Evolutionary conservation across 2,797 vertebrate species (phyloP).

Genomic region (Microctenopoma steveboyesi): DNA sequence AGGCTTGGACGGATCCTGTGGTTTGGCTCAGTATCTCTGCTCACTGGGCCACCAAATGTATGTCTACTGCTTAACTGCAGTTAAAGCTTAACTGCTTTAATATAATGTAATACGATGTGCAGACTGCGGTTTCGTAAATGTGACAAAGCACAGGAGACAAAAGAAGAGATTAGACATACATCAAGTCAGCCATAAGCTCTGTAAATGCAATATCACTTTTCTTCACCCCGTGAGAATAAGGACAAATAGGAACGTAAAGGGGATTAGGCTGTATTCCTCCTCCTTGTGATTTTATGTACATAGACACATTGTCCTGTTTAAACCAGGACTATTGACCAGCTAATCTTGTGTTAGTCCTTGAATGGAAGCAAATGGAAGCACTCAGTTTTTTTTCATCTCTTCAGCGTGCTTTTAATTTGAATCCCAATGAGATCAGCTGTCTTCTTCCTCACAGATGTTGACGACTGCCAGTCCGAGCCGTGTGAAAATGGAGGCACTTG

Average conservation of each 20-base stretch:
- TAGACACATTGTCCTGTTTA: constrained; percentile 32
- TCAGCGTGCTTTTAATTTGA: constrained; percentile 45
- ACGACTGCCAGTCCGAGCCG: constrained; percentile 93
- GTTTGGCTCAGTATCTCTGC: constrained; percentile 25
- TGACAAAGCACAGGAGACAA: constrained; percentile 28
- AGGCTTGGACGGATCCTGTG: constrained; percentile 17
- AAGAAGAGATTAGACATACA: constrained; percentile 27
- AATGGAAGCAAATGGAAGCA: constrained; percentile 29
- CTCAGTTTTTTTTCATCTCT: constrained; percentile 3
- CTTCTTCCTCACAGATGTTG: constrained; percentile 84
- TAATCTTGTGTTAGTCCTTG: constrained; percentile 41
- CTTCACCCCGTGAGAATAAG: constrained; percentile 24
- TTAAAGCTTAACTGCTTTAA: constrained; percentile 14
- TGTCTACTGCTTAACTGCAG: constrained; percentile 2
- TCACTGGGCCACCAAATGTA: constrained; percentile 21
- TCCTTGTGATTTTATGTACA: not conserved
- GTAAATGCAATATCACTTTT: constrained; percentile 35
- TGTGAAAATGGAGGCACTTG: constrained; percentile 97
- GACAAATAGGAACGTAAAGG: constrained; percentile 33
- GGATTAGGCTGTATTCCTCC: constrained; percentile 35
- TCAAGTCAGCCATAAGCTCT: constrained; percentile 22
- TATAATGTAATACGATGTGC: not conserved
- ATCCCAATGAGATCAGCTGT: constrained; percentile 40
- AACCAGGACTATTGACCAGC: constrained; percentile 42
- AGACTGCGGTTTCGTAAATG: constrained; percentile 19